These are phyloP conservation scores for Thera obeliscata DNA, from an alignment of 2,888 invertebrate species.

Conservation along the genomic window DNA sequence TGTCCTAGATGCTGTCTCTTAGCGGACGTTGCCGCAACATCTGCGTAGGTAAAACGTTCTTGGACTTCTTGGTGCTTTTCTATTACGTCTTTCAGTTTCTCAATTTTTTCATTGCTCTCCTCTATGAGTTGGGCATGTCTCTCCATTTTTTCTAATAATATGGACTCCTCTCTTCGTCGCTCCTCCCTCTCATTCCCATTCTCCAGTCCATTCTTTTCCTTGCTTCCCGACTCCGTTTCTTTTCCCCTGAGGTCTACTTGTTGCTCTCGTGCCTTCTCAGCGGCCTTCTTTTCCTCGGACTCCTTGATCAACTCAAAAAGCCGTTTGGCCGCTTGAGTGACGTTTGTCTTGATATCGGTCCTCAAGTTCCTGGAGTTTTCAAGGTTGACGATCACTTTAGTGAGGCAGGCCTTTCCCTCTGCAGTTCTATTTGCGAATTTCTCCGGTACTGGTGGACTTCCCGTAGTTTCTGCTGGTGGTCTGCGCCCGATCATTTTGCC, in stretches of 20 bases:
- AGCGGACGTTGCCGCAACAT: neutral
- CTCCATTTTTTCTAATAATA: neutral
- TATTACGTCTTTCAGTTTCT: neutral
- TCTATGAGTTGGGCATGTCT: neutral
- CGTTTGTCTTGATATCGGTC: neutral
- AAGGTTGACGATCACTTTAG: neutral
- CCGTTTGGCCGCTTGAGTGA: neutral
- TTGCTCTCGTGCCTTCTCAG: neutral
- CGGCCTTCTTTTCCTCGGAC: neutral
- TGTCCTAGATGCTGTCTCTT: neutral
- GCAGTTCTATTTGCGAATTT: neutral
- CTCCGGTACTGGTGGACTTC: neutral
- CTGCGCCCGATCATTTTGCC: neutral
- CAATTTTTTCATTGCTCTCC: neutral
- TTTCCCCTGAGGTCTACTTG: neutral
- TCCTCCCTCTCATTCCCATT: too few relatives aligned
- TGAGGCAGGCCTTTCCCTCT: neutral
- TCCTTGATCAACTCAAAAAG: slow-evolving; percentile 1
- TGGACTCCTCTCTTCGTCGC: too few relatives aligned
- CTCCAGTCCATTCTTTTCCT: neutral
- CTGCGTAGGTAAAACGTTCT: neutral
- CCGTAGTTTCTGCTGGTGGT: neutral
- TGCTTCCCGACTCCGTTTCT: neutral
- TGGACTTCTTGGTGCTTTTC: neutral
- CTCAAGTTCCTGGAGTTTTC: neutral